Percentiles rank a stretch among this genome's conserved stretches.
Conservation (phyloP, 2,113 vertebrate genomes). For the Trematomus loennbergii region DNA sequence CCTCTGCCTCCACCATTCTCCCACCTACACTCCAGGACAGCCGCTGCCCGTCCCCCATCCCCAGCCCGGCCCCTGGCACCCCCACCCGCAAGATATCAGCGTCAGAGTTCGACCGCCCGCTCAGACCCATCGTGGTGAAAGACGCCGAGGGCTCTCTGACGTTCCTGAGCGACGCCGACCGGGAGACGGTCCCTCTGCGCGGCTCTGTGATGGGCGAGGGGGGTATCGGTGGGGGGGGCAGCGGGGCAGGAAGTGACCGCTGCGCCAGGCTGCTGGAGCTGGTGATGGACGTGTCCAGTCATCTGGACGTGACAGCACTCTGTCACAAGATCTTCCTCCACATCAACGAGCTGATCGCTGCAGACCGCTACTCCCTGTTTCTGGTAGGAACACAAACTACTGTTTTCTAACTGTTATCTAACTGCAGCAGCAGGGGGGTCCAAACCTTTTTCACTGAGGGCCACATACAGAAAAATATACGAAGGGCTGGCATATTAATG, state of each 20-base stretch:
- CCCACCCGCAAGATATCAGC: conserved; percentile 96
- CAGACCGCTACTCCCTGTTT: conserved; percentile 96
- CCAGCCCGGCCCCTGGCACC: conserved; percentile 84
- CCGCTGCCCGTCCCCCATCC: conserved; percentile 63
- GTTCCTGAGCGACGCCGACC: conserved; percentile 90
- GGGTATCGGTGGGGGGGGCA: conserved; percentile 41
- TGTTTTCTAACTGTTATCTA: not conserved
- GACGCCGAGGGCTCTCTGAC: conserved; percentile 93
- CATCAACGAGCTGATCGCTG: conserved; percentile 94
- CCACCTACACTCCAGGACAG: conserved; percentile 69
- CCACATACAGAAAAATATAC: too few species aligned
- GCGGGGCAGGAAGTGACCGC: conserved; percentile 76
- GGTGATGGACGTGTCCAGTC: conserved; percentile 96
- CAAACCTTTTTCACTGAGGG: too few species aligned
- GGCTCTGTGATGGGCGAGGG: conserved; percentile 82
- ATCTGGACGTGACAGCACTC: conserved; percentile 94
- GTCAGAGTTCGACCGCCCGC: conserved; percentile 95
- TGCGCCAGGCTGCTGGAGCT: conserved; percentile 94
- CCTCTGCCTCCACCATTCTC: conserved; percentile 57
- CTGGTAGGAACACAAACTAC: conserved; percentile 77
- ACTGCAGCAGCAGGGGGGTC: not conserved
- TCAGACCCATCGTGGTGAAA: conserved; percentile 95
- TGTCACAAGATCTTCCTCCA: conserved; percentile 99
- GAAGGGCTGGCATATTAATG: too few species aligned
- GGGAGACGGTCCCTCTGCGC: conserved; percentile 87